These are phyloP conservation scores for Acinonyx jubatus DNA, from an alignment of 2,113 vertebrate species.

Conservation along the genomic window DNA sequence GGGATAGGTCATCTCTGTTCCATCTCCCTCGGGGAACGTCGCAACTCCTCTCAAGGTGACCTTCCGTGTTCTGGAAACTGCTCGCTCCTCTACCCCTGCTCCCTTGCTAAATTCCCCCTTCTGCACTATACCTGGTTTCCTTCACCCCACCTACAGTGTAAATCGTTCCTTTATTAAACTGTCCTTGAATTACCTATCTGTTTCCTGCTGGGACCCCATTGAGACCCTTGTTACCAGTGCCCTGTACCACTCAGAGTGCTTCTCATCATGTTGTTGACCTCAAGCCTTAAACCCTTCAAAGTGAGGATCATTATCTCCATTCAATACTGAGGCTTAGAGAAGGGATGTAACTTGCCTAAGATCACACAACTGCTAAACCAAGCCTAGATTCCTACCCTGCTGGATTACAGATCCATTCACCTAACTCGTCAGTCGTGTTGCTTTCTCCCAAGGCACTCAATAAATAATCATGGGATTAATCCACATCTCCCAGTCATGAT, in stretches of 20 bases:
- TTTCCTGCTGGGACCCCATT: not conserved
- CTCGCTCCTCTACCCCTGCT: not conserved
- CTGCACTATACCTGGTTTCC: not conserved
- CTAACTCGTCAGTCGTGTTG: not conserved
- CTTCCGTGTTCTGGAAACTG: not conserved
- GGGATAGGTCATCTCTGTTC: not conserved
- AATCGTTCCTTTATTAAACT: not conserved
- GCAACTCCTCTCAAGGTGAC: not conserved
- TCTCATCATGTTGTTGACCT: not conserved
- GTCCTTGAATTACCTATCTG: not conserved
- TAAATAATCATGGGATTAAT: not conserved
- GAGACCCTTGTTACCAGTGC: not conserved
- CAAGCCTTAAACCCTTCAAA: not conserved
- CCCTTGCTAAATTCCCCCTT: not conserved
- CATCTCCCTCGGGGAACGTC: not conserved
- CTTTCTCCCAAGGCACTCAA: not conserved
- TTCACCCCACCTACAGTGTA: not conserved
- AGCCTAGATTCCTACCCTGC: not conserved
- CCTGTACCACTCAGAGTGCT: not conserved
- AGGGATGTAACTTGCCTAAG: not conserved
- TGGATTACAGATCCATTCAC: not conserved
- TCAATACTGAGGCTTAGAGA: not conserved
- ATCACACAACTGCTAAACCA: not conserved
- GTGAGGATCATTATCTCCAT: not conserved
- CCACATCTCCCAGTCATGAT: not conserved